These are phyloP conservation scores for Pomatostomus ruficeps DNA, from an alignment of 2,113 vertebrate species.

Conservation along the genomic window DNA sequence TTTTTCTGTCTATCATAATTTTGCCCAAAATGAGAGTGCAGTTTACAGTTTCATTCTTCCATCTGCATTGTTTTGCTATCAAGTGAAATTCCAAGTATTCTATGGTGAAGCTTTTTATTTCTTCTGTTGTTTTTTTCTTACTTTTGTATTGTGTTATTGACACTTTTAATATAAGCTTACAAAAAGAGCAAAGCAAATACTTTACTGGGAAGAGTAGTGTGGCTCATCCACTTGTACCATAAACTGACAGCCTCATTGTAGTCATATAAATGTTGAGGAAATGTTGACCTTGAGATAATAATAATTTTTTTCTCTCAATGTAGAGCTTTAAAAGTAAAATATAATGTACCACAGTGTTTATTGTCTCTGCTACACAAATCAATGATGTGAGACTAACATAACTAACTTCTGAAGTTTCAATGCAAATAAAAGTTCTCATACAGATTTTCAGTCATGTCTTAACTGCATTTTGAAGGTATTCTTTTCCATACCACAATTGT, in stretches of 20 bases:
- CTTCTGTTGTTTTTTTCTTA: background rate
- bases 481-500: accelerated
- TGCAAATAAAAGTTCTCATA: background rate
- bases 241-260: background rate
- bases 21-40: background rate
- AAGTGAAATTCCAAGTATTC: background rate
- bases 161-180: background rate
- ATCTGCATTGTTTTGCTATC: background rate
- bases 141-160: background rate
- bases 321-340: background rate
- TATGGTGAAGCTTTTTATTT: background rate
- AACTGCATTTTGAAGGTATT: background rate
- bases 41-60: constrained; percentile 9
- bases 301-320: background rate
- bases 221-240: background rate
- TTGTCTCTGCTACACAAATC: background rate
- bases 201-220: background rate
- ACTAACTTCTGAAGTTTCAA: background rate
- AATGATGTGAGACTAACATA: background rate
- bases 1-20: constrained; percentile 22
- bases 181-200: background rate
- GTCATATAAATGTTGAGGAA: background rate
- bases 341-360: background rate
- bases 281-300: background rate
- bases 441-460: background rate